Conservation (phyloP, 2,113 vertebrate species). For the Australoheros scitulus region DNA sequence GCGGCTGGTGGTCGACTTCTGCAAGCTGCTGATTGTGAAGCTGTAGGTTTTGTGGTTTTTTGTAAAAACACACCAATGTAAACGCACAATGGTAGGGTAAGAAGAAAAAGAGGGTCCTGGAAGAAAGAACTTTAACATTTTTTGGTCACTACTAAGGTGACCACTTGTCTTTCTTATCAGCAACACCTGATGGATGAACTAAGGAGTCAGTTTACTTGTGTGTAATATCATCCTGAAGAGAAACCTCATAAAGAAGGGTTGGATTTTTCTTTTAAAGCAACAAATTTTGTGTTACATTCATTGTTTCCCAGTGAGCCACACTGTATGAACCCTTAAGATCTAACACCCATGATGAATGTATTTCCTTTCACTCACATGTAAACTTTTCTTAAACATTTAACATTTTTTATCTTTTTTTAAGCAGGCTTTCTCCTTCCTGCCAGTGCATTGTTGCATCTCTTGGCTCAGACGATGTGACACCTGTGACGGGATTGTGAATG, state of each 20-base stretch:
- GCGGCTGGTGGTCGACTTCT: slow-evolving; percentile 26
- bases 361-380: background rate
- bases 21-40: slow-evolving; percentile 40
- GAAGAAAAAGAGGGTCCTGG: background rate
- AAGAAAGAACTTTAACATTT: background rate
- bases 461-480: background rate
- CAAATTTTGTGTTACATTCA: background rate
- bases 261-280: background rate
- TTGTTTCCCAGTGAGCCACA: background rate
- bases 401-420: background rate
- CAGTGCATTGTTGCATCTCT: too few species aligned
- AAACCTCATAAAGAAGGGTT: rapidly evolving
- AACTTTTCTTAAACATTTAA: background rate
- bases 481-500: background rate
- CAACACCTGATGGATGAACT: background rate
- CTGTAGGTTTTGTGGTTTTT: background rate
- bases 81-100: background rate
- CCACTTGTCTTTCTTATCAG: background rate
- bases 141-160: background rate
- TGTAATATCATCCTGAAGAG: background rate
- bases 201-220: background rate
- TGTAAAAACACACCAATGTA: background rate
- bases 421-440: too few species aligned
- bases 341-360: background rate
- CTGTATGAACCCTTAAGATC: too few species aligned